Percentiles rank a stretch among this genome's conserved stretches.
Conservation (phyloP, 2,888 invertebrate genomes). For the Dicycla oo region DNA sequence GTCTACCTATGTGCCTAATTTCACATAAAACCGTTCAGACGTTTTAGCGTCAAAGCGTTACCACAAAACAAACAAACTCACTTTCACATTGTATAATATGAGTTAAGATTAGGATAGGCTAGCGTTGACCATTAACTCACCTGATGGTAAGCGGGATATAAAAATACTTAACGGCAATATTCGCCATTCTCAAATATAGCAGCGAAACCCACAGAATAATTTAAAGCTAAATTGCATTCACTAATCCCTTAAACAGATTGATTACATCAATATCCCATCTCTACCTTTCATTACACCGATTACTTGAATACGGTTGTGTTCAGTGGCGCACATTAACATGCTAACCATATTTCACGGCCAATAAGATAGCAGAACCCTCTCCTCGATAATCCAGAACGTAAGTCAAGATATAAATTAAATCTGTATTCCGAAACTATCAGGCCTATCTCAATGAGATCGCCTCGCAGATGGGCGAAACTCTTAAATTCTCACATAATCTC, state of each 20-base stretch:
- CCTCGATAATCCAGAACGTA: slow-evolving; percentile 43
- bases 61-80: no score
- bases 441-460: slow-evolving; percentile 72
- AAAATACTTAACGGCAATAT: no score
- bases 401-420: slow-evolving; percentile 60
- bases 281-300: slow-evolving; percentile 31
- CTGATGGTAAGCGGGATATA: no score
- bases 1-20: no score
- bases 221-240: slow-evolving; percentile 27
- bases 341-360: slow-evolving; percentile 46
- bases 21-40: no score
- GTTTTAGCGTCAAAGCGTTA: no score
- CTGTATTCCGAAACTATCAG: slow-evolving; percentile 64
- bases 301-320: slow-evolving; percentile 27
- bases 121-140: no score
- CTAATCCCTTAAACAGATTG: slow-evolving; percentile 33
- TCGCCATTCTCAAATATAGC: no score
- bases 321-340: slow-evolving; percentile 30
- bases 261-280: slow-evolving; percentile 50
- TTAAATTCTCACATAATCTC: slow-evolving; percentile 83
- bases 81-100: no score
- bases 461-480: slow-evolving; percentile 75
- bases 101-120: no score
- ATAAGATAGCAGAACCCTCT: slow-evolving; percentile 44
- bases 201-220: neutral